A percentile compares a stretch with the other conserved stretches of the same genome.
These are phyloP conservation scores for Amphipoea oculea DNA, from an alignment of 2,888 invertebrate species.

Conservation along the genomic window DNA sequence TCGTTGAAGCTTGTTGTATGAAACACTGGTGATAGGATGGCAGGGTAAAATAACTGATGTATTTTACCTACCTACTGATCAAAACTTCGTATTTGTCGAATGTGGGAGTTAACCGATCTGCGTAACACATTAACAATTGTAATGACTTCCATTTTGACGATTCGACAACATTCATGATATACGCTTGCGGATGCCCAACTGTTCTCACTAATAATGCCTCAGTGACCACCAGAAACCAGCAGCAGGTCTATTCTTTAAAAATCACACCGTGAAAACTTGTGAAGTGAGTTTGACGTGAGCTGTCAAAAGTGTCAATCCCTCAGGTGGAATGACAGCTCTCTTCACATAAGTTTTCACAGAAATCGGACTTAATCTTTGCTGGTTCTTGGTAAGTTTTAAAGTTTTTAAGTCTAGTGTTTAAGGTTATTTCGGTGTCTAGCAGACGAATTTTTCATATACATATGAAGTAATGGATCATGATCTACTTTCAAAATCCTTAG, in stretches of 20 bases:
- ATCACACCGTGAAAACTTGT: too few species aligned
- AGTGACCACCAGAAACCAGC: constrained; percentile 88
- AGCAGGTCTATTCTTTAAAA: too few species aligned
- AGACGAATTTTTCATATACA: not conserved
- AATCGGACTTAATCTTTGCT: constrained; percentile 90
- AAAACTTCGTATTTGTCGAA: not conserved
- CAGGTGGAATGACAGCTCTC: too few species aligned
- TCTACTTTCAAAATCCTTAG: not conserved
- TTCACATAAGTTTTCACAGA: too few species aligned
- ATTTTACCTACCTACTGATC: not conserved
- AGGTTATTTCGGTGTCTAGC: not conserved
- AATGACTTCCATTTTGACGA: not conserved
- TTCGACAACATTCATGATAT: constrained; percentile 74
- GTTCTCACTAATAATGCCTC: constrained; percentile 85
- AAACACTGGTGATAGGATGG: not conserved
- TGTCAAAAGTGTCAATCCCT: too few species aligned
- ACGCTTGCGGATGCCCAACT: constrained; percentile 91
- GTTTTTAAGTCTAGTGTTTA: not conserved
- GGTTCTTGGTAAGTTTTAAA: constrained; percentile 91
- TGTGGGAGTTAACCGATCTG: not conserved
- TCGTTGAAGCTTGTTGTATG: not conserved
- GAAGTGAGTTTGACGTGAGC: too few species aligned
- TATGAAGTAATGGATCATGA: not conserved
- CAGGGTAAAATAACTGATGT: not conserved
- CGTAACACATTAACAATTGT: not conserved